Percentiles rank a stretch among this genome's conserved stretches.
phyloP scores from a whole-genome alignment of 2,797 vertebrate genomes.

The Leptatherina wallacei region DNA sequence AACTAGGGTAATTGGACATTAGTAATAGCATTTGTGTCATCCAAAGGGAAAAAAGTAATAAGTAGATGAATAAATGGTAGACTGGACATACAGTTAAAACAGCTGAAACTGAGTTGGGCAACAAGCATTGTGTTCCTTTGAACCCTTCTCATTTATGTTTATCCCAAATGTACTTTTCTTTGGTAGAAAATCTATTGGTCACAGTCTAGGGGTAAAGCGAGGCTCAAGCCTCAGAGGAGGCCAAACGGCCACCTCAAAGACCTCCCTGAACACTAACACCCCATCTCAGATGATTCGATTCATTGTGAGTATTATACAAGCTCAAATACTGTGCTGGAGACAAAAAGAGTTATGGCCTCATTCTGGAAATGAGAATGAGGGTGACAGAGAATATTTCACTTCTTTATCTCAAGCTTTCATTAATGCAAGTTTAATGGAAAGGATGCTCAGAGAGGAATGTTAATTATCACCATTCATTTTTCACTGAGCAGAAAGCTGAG shows the following conservation, averaged over 20 bases:
- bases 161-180: slow-evolving; percentile 59
- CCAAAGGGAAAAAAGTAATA: neutral
- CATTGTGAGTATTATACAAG: slow-evolving; percentile 68
- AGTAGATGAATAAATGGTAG: slow-evolving; percentile 19
- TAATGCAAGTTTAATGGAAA: slow-evolving; percentile 82
- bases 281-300: slow-evolving; percentile 60
- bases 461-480: slow-evolving; percentile 80
- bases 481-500: slow-evolving; percentile 33
- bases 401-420: slow-evolving; percentile 83
- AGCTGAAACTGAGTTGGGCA: slow-evolving; percentile 18
- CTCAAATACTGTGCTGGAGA: slow-evolving; percentile 73
- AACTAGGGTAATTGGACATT: slow-evolving; percentile 2
- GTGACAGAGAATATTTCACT: slow-evolving; percentile 75
- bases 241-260: slow-evolving; percentile 41
- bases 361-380: slow-evolving; percentile 77
- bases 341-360: slow-evolving; percentile 69
- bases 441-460: slow-evolving; percentile 78
- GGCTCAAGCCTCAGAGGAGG: slow-evolving; percentile 26
- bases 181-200: slow-evolving; percentile 68
- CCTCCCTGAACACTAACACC: slow-evolving; percentile 33
- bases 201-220: slow-evolving; percentile 56
- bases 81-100: slow-evolving; percentile 4
- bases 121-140: slow-evolving; percentile 45
- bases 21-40: slow-evolving; percentile 8
- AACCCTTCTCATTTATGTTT: slow-evolving; percentile 46